Evolutionary conservation across 2,888 invertebrate species (phyloP).

Genomic region (Meandrusa payeni): DNA sequence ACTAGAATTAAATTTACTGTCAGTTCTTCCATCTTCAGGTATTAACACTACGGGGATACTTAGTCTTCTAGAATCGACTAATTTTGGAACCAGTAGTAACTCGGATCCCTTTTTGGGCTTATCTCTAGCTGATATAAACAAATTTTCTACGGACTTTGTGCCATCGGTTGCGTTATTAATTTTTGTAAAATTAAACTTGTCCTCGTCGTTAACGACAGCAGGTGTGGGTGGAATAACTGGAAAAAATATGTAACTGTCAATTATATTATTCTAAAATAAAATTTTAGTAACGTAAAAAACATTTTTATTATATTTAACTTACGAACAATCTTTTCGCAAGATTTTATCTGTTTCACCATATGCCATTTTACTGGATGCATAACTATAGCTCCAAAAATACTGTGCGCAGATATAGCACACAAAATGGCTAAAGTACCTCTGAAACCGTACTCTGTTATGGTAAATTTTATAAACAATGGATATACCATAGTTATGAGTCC

Average conservation of each 20-base stretch:
- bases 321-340: conserved; percentile 67
- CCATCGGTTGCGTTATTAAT: conserved; percentile 39
- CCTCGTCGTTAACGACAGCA: conserved; percentile 50
- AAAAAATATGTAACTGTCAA: conserved; percentile 34
- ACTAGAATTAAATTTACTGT: conserved; percentile 66
- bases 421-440: conserved; percentile 85
- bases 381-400: conserved; percentile 84
- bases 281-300: too few relatives aligned
- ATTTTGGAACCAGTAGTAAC: conserved; percentile 60
- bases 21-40: conserved; percentile 47
- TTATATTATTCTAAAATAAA: too few relatives aligned
- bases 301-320: conserved; percentile 34
- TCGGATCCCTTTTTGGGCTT: conserved; percentile 48
- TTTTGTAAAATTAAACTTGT: conserved; percentile 56
- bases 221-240: conserved; percentile 74
- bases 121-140: conserved; percentile 47
- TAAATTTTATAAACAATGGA: conserved; percentile 83
- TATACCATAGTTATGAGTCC: conserved; percentile 85
- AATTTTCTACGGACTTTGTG: conserved; percentile 63
- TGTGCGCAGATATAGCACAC: conserved; percentile 84
- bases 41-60: conserved; percentile 71
- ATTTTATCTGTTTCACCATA: conserved; percentile 71
- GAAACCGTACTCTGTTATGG: conserved; percentile 84
- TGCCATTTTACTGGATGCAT: conserved; percentile 89
- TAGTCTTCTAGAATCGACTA: conserved; percentile 56